phyloP scores from a whole-genome alignment of 92 coral and sea anemone genomes.

The Actinernus sp. region DNA sequence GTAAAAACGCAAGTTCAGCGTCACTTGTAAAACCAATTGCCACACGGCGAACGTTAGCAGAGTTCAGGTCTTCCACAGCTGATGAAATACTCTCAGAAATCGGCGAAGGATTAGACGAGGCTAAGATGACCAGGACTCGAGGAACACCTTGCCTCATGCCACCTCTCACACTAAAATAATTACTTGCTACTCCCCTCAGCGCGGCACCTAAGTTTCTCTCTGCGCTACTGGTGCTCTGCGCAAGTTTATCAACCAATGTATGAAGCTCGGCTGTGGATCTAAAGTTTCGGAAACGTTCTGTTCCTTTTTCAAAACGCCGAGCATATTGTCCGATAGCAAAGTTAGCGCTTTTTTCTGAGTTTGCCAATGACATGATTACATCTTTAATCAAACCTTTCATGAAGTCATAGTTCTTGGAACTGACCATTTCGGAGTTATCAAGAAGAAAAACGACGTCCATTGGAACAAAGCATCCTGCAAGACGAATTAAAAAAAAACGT shows the following conservation, averaged over 20 bases:
- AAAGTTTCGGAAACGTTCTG: constrained; percentile 2
- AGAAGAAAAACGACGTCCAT: neutral
- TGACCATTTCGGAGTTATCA: neutral
- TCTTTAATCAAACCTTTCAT: neutral
- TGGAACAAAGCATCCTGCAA: constrained; percentile 2
- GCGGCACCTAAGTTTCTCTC: neutral
- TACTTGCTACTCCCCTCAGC: neutral
- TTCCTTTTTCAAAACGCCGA: neutral
- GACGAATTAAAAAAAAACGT: too few species aligned
- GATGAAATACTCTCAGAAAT: neutral
- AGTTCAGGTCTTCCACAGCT: neutral
- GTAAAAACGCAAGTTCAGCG: neutral
- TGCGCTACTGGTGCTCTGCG: neutral
- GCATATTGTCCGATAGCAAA: constrained; percentile 4
- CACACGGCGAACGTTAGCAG: neutral
- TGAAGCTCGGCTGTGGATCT: neutral
- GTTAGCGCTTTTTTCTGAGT: constrained; percentile 4
- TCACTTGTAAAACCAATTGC: neutral
- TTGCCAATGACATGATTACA: neutral
- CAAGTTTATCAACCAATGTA: neutral
- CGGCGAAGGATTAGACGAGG: neutral
- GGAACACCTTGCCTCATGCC: constrained; percentile 5
- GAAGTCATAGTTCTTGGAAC: constrained; percentile 1
- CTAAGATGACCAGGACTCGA: neutral
- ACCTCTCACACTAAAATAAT: neutral